phyloP scores from a whole-genome alignment of 2,113 vertebrate genomes.

The Triplophysa siluroides region DNA sequence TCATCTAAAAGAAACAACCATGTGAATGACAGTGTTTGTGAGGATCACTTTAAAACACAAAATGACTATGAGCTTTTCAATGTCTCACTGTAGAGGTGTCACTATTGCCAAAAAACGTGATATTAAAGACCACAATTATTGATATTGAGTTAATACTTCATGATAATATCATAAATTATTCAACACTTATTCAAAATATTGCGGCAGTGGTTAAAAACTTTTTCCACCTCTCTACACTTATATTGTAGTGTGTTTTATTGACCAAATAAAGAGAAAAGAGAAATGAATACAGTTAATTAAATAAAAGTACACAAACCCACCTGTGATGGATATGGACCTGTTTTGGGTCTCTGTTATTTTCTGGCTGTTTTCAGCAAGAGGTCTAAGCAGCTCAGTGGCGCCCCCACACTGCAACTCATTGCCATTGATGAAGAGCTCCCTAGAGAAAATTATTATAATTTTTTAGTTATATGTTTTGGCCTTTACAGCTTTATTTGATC shows the following conservation, averaged over 20 bases:
- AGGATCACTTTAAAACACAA: background rate
- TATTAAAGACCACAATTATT: too few relatives aligned
- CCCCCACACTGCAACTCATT: constrained; percentile 66
- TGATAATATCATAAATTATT: too few relatives aligned
- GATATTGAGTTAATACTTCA: too few relatives aligned
- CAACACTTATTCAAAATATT: too few relatives aligned
- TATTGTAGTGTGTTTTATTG: background rate
- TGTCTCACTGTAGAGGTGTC: background rate
- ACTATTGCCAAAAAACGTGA: too few relatives aligned
- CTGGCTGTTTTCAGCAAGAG: constrained; percentile 57
- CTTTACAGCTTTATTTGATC: too few relatives aligned
- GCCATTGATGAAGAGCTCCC: constrained; percentile 64
- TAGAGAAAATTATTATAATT: constrained; percentile 22
- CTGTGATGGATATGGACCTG: constrained; percentile 39
- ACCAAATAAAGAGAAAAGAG: too few relatives aligned
- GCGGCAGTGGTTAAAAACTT: too few relatives aligned
- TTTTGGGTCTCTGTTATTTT: background rate
- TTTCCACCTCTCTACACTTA: too few relatives aligned
- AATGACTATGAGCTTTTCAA: background rate
- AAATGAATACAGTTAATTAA: too few relatives aligned
- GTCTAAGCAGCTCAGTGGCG: constrained; percentile 61
- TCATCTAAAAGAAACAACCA: background rate
- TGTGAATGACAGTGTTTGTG: background rate
- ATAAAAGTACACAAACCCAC: constrained; percentile 37
- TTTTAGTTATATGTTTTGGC: background rate